phyloP scores from a whole-genome alignment of 2,888 invertebrate species.

The Didymodactylos carnosus region DNA sequence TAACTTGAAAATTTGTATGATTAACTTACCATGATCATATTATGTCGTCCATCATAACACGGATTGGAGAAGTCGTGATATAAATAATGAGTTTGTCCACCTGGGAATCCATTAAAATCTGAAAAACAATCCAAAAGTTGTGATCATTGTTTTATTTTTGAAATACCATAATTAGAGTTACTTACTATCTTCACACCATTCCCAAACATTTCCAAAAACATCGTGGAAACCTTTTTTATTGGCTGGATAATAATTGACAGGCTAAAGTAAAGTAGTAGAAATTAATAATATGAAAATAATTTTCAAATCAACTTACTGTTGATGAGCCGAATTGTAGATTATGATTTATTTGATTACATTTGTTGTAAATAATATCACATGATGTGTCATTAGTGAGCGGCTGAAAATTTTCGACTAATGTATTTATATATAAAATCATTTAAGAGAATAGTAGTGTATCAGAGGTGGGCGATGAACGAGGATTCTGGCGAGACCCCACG shows the following conservation, averaged over 20 bases:
- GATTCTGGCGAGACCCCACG: too few relatives aligned
- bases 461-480: too few relatives aligned
- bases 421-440: too few relatives aligned
- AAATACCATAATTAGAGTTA: conserved; percentile 17
- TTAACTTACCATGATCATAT: conserved; percentile 25
- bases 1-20: background rate
- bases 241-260: conserved; percentile 26
- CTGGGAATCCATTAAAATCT: conserved; percentile 26
- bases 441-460: too few relatives aligned
- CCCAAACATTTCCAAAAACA: conserved; percentile 30
- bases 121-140: background rate
- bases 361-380: conserved; percentile 23
- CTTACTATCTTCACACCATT: conserved; percentile 32
- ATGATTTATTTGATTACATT: conserved; percentile 21
- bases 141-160: background rate
- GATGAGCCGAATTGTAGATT: conserved; percentile 28
- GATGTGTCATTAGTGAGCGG: conserved; percentile 18
- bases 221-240: conserved; percentile 26
- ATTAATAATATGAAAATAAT: background rate
- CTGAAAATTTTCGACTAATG: too few relatives aligned
- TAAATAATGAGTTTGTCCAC: conserved; percentile 23
- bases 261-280: conserved; percentile 19
- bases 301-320: conserved; percentile 20
- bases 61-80: conserved; percentile 32
- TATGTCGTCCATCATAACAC: conserved; percentile 30